These are phyloP conservation scores for Zoanthus gigantus DNA, from an alignment of 92 coral and sea anemone species.

Conservation along the genomic window DNA sequence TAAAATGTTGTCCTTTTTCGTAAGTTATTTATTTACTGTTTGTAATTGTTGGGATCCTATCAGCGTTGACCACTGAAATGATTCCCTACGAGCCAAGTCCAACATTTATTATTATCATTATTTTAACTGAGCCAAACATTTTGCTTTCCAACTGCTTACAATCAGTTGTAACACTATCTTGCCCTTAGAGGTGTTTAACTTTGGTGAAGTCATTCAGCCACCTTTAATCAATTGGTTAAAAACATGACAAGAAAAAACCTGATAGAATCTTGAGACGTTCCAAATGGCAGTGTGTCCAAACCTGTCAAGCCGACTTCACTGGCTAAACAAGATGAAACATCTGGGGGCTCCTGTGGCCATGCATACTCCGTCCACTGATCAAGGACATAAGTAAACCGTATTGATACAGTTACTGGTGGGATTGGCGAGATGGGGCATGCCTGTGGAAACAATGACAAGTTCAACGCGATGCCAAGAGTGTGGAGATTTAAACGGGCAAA, in stretches of 20 bases:
- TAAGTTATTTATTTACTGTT: no score
- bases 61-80: no score
- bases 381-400: conserved; percentile 90
- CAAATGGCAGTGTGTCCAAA: conserved; percentile 90
- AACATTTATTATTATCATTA: neutral
- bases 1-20: no score
- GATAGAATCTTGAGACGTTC: conserved; percentile 92
- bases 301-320: conserved; percentile 79
- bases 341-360: conserved; percentile 99
- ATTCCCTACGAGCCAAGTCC: no score
- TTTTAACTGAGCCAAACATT: no score
- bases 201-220: neutral
- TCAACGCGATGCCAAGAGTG: neutral
- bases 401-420: conserved; percentile 89
- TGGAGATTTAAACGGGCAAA: neutral
- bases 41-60: no score
- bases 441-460: conserved; percentile 39
- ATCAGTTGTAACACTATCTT: neutral
- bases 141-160: no score
- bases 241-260: conserved; percentile 61
- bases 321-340: conserved; percentile 72
- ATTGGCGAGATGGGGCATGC: conserved; percentile 77
- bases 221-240: neutral
- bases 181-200: neutral
- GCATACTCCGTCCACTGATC: conserved; percentile 96